Evolutionary conservation across 2,888 invertebrate species (phyloP), one percentile per base, ranked within the genome.

Genomic region (Parapristionchus giblindavisi): DNA sequence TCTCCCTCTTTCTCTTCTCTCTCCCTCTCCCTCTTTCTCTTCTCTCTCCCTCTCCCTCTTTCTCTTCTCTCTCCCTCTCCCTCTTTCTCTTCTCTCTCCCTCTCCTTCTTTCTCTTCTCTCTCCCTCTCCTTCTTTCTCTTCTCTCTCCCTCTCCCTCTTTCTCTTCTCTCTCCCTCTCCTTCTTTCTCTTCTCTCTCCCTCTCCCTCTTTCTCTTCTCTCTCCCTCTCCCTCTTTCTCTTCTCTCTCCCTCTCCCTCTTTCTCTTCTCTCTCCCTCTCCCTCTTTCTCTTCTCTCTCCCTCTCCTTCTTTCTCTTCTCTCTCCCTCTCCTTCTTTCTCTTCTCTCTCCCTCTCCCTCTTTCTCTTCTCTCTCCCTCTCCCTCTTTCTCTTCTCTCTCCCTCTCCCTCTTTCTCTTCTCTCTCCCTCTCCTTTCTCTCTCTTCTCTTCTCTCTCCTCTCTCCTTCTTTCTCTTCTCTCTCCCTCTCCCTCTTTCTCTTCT

Each of bases 381-480:
- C 11, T n/a, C 38, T 24, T 34, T 36, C 36, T 52, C 52, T 36
- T 14, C n/a, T 8, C 24, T n/a, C 56, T n/a, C 56, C 24, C 11
- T 68, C 34, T 68, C 68, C 36, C 68, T 29, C 66, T 34, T 36
- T n/a, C 40, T 68, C 40, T 68, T 52, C 52, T 52, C 24, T 52
- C 52, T 36, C 52, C 66, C 40, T 51, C 34, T 14, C 34, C 60
- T 60, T 36, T 8, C 36, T 27, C 60, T 36, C n/a, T 27, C 40
- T 43, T 21, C 48, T 48, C 32, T 40, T 24, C 68, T 68, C 27
- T 38, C 52, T 68, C 36, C 17, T 1, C 36, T 27, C 24, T 1
- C 38, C 21, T n/a, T 29, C 11, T 4, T 34, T 11, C 17, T 40
- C 27, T 61, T 61, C 38, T 24, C 24, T 24, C 52, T 52, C 3